phyloP scores from a whole-genome alignment of 2,888 invertebrate species.

The Dysmachus trigonus region DNA sequence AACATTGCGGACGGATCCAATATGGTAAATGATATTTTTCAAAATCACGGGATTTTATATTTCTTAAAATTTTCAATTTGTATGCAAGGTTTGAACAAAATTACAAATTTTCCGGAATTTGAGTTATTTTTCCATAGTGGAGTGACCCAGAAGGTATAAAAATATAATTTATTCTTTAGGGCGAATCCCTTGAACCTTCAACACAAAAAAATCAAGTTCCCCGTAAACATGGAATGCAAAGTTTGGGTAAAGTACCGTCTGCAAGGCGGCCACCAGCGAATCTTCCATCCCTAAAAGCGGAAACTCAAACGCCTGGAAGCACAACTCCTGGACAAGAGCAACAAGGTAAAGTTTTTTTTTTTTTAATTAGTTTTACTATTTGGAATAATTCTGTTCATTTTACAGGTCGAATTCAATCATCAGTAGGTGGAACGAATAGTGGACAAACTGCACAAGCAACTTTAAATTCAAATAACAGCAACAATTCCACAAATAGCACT shows the following conservation, averaged over 20 bases:
- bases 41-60: too few relatives aligned
- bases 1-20: neutral
- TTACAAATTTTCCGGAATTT: neutral
- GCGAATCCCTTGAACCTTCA: slow-evolving; percentile 87
- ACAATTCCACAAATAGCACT: slow-evolving; percentile 50
- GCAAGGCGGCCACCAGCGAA: slow-evolving; percentile 98
- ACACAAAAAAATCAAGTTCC: slow-evolving; percentile 88
- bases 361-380: neutral
- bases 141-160: neutral
- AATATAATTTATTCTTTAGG: slow-evolving; percentile 66
- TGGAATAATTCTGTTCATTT: neutral
- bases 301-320: slow-evolving; percentile 68
- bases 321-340: slow-evolving; percentile 47
- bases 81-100: neutral
- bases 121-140: neutral
- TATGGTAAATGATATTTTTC: neutral
- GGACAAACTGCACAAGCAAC: slow-evolving; percentile 47
- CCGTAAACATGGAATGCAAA: slow-evolving; percentile 99
- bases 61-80: too few relatives aligned
- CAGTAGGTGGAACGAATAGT: slow-evolving; percentile 45
- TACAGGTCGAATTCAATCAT: slow-evolving; percentile 45
- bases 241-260: slow-evolving; percentile 98
- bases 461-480: slow-evolving; percentile 40
- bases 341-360: slow-evolving; percentile 45
- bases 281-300: slow-evolving; percentile 98